Conservation (phyloP, 2,888 invertebrate species). For the Pecten maximus region DNA sequence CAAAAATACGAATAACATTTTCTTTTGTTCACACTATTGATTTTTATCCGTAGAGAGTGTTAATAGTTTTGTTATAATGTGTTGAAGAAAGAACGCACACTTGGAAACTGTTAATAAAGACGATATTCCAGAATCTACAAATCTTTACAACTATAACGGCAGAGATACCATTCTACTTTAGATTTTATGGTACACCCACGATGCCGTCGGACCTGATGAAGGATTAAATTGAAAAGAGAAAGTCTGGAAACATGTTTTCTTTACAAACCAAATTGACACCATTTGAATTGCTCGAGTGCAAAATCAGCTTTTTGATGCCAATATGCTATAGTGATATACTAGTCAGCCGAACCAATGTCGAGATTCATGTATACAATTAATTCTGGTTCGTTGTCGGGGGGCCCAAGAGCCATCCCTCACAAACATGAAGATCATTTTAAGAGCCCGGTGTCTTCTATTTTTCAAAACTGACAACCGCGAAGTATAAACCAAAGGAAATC, state of each 20-base stretch:
- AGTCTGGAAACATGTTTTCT: not conserved
- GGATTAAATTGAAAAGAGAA: constrained; percentile 29
- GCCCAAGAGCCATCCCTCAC: not conserved
- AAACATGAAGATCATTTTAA: constrained; percentile 14
- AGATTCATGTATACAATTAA: not conserved
- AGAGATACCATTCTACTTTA: not conserved
- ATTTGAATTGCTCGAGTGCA: constrained; percentile 31
- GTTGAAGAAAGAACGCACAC: not conserved
- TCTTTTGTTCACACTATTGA: no score
- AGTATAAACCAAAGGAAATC: constrained; percentile 22
- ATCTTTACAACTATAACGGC: not conserved
- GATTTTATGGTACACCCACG: not conserved
- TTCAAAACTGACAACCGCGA: constrained; percentile 35
- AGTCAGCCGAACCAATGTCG: not conserved
- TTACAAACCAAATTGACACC: constrained; percentile 6
- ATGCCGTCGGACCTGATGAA: not conserved
- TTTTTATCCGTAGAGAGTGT: no score
- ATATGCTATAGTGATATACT: not conserved
- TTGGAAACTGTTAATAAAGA: not conserved
- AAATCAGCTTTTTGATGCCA: constrained; percentile 4
- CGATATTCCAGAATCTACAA: not conserved
- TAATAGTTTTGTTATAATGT: no score
- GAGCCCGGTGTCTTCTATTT: not conserved
- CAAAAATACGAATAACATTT: no score
- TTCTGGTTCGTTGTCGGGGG: not conserved